Conservation (phyloP, 2,888 invertebrate genomes). For the Pterostichus niger region DNA sequence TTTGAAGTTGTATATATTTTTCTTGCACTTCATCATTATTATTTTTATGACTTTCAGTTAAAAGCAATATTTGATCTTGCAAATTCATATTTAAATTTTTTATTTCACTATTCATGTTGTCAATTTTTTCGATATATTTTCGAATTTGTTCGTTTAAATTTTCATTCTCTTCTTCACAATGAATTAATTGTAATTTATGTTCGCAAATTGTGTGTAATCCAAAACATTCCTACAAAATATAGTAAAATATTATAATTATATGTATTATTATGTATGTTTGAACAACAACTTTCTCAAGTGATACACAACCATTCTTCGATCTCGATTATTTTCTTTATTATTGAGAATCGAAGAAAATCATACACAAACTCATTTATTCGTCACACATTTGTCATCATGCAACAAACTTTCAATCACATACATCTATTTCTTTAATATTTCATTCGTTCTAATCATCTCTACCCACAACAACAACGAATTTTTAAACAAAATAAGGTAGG, state of each 20-base stretch:
- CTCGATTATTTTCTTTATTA: no score
- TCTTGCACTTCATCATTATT: not conserved
- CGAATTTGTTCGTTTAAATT: conserved; percentile 5
- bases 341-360: no score
- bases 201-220: not conserved
- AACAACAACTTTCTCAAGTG: no score
- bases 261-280: no score
- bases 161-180: conserved; percentile 22
- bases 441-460: no score
- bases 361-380: no score
- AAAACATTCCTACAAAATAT: conserved; percentile 32
- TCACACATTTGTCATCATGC: no score
- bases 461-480: no score
- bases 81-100: not conserved
- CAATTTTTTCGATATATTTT: not conserved
- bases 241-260: not conserved
- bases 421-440: no score
- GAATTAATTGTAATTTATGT: conserved; percentile 38
- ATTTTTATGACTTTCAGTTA: not conserved
- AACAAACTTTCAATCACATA: no score
- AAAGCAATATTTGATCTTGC: not conserved
- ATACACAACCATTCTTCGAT: no score
- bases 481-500: no score
- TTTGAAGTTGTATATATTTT: not conserved
- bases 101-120: conserved; percentile 1